Evolutionary conservation across 64 coral and sea anemone species (phyloP), one percentile per base, ranked within the genome.

Genomic region (Montipora efflorescens): DNA sequence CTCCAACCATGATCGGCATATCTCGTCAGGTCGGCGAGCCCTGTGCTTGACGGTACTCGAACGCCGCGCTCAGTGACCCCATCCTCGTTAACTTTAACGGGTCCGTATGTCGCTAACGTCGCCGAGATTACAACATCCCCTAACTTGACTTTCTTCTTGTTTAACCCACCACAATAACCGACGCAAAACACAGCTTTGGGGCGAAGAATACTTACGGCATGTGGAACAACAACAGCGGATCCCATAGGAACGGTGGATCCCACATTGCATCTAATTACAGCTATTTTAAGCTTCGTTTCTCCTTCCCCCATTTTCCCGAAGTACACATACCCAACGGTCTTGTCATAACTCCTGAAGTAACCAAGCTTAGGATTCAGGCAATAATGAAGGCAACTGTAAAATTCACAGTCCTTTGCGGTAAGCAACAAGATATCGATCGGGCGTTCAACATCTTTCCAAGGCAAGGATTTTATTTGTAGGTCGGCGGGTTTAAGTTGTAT

Each of bases 161-260:
- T 70, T 15, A 87, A 7, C 4, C 83, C 22, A 19, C 8, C 64
- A 71, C 28, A 87, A 10, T 47, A 87, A 23, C 83, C 83, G 0
- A 87, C 83, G 28, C 61, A 68, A 36, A 87, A 18, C 5, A 87
- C 61, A 51, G 69, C 83, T 19, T 87, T 87, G 10, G 62, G 83
- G 14, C 64, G 12, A 7, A 87, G 23, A 0, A 18, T 9, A 3
- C 0, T 1, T 4, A 70, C 48, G 0, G 62, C 83, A 3, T 74
- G n/a, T 22, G 45, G 16, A 7, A 74, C 69, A 68, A 23, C 48
- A 70, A 87, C 20, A 0, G 10, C 0, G 7, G 62, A 19, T 1
- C 83, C 64, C 8, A 0, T 4, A 53, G 62, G 47, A n/a, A 0
- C 64, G 14, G 0, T 0, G 12, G 62, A 8, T 8, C 62, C 83